phyloP scores from a whole-genome alignment of 2,113 vertebrate genomes.

The Engraulis encrasicolus region DNA sequence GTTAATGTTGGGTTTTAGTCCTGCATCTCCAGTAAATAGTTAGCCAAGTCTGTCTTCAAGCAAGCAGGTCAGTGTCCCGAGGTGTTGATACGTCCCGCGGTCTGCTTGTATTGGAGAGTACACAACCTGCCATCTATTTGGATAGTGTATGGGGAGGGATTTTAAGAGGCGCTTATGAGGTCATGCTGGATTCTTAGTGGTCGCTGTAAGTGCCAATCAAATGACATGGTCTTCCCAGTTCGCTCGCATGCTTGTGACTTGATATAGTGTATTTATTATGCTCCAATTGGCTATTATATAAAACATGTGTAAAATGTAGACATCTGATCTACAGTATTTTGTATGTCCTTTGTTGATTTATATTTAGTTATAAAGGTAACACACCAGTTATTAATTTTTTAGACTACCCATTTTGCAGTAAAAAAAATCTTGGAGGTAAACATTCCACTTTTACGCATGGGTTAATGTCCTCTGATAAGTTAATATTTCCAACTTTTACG shows the following conservation, averaged over 20 bases:
- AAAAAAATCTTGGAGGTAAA: too few relatives aligned
- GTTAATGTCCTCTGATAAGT: too few relatives aligned
- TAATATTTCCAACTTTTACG: background rate
- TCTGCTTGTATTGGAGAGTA: constrained; percentile 52
- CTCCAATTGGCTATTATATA: constrained; percentile 6
- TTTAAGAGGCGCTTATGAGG: constrained; percentile 87
- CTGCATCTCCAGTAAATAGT: background rate
- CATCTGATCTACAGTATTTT: background rate
- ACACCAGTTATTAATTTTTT: background rate
- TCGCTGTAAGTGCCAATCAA: constrained; percentile 85
- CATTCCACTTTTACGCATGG: too few relatives aligned
- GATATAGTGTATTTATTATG: constrained; percentile 1
- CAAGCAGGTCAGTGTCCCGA: constrained; percentile 10
- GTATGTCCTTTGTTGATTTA: background rate
- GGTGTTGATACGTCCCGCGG: constrained; percentile 37
- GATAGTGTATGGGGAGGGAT: constrained; percentile 75
- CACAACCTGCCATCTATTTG: constrained; percentile 84
- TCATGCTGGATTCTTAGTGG: constrained; percentile 78
- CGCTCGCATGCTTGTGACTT: background rate
- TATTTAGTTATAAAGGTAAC: background rate
- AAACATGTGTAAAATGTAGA: background rate
- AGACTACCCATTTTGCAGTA: too few relatives aligned
- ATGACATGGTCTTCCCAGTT: constrained; percentile 25
- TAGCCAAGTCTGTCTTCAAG: constrained; percentile 23
- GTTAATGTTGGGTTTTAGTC: background rate